Conservation (phyloP, 1,140 invertebrate genomes). For the Panagrolaimus sp. region DNA sequence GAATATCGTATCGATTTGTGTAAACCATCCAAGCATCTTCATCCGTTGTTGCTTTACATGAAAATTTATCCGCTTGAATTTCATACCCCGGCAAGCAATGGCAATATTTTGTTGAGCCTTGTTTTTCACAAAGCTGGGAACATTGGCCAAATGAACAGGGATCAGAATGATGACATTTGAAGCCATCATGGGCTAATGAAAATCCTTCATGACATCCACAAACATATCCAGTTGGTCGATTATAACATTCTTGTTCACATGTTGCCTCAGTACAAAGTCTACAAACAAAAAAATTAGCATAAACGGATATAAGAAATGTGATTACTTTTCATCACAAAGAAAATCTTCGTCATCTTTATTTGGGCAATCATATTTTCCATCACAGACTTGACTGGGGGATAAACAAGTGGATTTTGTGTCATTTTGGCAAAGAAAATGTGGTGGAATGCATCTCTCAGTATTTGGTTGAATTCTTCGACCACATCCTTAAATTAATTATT, state of each 20-base stretch:
- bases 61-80: constrained; percentile 71
- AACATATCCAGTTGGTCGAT: not conserved
- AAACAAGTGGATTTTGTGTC: constrained; percentile 60
- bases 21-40: constrained; percentile 71
- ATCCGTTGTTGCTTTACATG: constrained; percentile 70
- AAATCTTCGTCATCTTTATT: constrained; percentile 64
- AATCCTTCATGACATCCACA: not conserved
- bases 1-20: constrained; percentile 77
- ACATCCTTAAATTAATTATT: not conserved
- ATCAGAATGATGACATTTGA: constrained; percentile 36
- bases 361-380: constrained; percentile 64
- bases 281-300: not conserved
- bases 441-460: constrained; percentile 31
- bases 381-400: constrained; percentile 61
- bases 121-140: constrained; percentile 68
- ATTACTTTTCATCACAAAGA: constrained; percentile 43
- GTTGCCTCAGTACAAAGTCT: not conserved
- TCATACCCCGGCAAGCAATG: constrained; percentile 66
- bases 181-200: constrained; percentile 61
- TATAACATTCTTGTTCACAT: not conserved
- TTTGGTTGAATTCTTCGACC: not conserved
- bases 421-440: constrained; percentile 60
- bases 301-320: too few relatives aligned
- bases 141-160: constrained; percentile 76
- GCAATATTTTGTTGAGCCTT: constrained; percentile 67